These are phyloP conservation scores for Eudasyphora cyanicolor DNA, from an alignment of 2,888 invertebrate species.

Conservation along the genomic window DNA sequence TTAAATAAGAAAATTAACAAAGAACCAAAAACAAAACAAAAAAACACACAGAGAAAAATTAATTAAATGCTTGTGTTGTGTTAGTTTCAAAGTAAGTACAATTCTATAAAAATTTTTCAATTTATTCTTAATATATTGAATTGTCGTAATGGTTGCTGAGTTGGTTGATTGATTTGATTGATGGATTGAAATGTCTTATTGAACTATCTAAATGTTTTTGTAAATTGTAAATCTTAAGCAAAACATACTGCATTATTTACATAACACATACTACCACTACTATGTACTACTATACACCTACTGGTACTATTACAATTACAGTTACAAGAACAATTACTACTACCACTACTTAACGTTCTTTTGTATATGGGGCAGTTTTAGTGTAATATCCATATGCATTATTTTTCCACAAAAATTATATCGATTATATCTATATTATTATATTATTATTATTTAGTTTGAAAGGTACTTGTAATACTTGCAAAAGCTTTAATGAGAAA, in stretches of 20 bases:
- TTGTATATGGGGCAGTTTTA: conserved; percentile 67
- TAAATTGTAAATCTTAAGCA: conserved; percentile 66
- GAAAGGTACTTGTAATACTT: conserved; percentile 38
- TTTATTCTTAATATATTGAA: conserved; percentile 74
- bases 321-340: neutral
- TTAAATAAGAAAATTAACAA: conserved; percentile 32
- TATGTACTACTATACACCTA: too few relatives aligned
- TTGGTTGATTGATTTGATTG: conserved; percentile 73
- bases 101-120: conserved; percentile 73
- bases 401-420: conserved; percentile 22
- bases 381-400: conserved; percentile 66
- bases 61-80: conserved; percentile 61
- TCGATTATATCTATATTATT: conserved; percentile 19
- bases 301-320: conserved; percentile 1
- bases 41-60: conserved; percentile 67
- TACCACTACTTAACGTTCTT: conserved; percentile 31
- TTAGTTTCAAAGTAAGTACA: conserved; percentile 76
- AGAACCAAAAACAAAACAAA: conserved; percentile 69
- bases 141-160: conserved; percentile 79
- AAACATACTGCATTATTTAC: conserved; percentile 26
- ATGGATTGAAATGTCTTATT: conserved; percentile 72
- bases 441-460: conserved; percentile 34
- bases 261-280: neutral
- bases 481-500: conserved; percentile 7
- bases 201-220: conserved; percentile 67